A percentile compares a stretch with the other conserved stretches of the same genome.
phyloP scores from a whole-genome alignment of 2,888 invertebrate species.

The Neoitamus cyanurus region DNA sequence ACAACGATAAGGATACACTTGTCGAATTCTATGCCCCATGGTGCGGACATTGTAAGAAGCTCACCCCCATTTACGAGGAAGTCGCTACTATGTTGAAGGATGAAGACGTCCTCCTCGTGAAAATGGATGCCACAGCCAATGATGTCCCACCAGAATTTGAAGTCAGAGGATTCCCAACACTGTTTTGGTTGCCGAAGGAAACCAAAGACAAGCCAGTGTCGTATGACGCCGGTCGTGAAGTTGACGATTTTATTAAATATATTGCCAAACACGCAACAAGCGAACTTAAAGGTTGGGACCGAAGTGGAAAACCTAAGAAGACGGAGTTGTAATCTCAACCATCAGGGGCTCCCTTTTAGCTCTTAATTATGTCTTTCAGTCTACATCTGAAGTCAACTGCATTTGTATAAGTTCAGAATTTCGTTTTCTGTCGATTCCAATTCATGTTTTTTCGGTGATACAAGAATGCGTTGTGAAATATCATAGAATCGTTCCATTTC shows the following conservation, averaged over 20 bases:
- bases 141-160: constrained; percentile 93
- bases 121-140: constrained; percentile 98
- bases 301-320: constrained; percentile 77
- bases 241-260: constrained; percentile 94
- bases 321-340: constrained; percentile 60
- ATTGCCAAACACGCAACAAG: constrained; percentile 90
- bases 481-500: constrained; percentile 23
- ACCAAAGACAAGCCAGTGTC: constrained; percentile 79
- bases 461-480: constrained; percentile 17
- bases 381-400: neutral
- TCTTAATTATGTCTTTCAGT: neutral
- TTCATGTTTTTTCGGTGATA: constrained; percentile 29
- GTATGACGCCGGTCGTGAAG: constrained; percentile 93
- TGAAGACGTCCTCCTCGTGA: constrained; percentile 92
- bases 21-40: constrained; percentile 99
- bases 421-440: constrained; percentile 14
- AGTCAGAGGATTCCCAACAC: constrained; percentile 97
- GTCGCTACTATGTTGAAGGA: constrained; percentile 87
- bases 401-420: neutral
- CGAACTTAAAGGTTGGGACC: constrained; percentile 87
- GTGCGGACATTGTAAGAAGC: constrained; percentile 98
- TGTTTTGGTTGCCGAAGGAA: constrained; percentile 94
- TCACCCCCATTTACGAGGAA: constrained; percentile 94
- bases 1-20: constrained; percentile 91
- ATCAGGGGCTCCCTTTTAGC: neutral